phyloP scores from a whole-genome alignment of 2,797 vertebrate species.

The Arnoldichthys spilopterus region DNA sequence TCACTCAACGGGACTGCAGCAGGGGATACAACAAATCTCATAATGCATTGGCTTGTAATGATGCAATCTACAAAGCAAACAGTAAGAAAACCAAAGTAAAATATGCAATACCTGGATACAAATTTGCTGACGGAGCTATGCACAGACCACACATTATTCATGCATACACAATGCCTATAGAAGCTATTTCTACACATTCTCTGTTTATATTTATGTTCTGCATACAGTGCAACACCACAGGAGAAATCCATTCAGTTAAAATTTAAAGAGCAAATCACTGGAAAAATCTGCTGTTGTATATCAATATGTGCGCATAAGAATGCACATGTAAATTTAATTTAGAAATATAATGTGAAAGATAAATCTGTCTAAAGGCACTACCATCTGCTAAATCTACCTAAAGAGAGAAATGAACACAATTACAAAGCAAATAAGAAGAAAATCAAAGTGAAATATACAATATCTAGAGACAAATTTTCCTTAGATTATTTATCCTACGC shows the following conservation, averaged over 20 bases:
- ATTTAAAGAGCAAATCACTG: background rate
- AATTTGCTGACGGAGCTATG: background rate
- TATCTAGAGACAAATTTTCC: background rate
- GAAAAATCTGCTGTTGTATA: background rate
- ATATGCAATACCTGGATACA: background rate
- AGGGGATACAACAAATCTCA: slow-evolving; percentile 41
- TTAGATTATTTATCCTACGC: background rate
- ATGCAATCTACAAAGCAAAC: slow-evolving; percentile 32
- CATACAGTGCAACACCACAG: background rate
- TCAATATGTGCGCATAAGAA: background rate
- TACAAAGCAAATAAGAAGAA: slow-evolving; percentile 18
- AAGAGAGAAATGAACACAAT: background rate
- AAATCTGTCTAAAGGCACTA: background rate
- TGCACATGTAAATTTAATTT: background rate
- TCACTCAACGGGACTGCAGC: slow-evolving; percentile 23
- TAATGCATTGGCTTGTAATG: slow-evolving; percentile 26
- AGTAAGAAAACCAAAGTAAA: slow-evolving; percentile 3
- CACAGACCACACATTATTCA: background rate
- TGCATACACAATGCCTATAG: background rate
- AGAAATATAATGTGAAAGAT: background rate
- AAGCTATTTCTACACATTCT: background rate
- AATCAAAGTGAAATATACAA: background rate
- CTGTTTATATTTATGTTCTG: background rate
- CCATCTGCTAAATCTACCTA: background rate
- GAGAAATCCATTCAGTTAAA: background rate